These are phyloP conservation scores for Tenthredo amoena DNA, from an alignment of 2,888 invertebrate genomes.

Conservation along the genomic window DNA sequence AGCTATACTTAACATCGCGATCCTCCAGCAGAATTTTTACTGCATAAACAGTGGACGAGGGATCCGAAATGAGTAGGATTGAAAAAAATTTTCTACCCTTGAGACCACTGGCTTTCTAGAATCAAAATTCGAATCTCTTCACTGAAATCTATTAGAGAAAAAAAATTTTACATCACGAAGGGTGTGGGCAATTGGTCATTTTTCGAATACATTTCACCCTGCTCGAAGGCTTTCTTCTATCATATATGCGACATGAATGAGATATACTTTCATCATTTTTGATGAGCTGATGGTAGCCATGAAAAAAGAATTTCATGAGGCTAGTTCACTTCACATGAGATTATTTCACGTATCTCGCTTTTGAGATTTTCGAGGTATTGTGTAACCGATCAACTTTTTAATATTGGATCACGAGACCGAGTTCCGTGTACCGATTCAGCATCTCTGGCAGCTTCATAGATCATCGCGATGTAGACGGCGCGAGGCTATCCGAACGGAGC, in stretches of 20 bases:
- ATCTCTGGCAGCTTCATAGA: slow-evolving; percentile 62
- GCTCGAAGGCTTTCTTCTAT: background rate
- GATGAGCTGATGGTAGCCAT: too few species aligned
- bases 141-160: background rate
- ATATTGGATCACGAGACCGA: slow-evolving; percentile 56
- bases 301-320: too few species aligned
- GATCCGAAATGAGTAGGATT: background rate
- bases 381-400: too few species aligned
- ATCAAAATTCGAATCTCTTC: background rate
- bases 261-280: background rate
- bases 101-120: background rate
- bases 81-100: background rate
- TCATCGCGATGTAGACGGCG: slow-evolving; percentile 55
- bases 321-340: too few species aligned
- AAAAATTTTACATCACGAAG: background rate
- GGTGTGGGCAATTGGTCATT: background rate
- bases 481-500: slow-evolving; percentile 54
- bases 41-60: background rate
- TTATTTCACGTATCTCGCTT: too few species aligned
- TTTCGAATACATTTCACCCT: background rate
- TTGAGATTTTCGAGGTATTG: too few species aligned
- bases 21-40: background rate
- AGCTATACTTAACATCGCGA: background rate
- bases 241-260: background rate
- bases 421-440: slow-evolving; percentile 61